These are phyloP conservation scores for Colius striatus DNA, from an alignment of 2,113 vertebrate species.

Conservation along the genomic window DNA sequence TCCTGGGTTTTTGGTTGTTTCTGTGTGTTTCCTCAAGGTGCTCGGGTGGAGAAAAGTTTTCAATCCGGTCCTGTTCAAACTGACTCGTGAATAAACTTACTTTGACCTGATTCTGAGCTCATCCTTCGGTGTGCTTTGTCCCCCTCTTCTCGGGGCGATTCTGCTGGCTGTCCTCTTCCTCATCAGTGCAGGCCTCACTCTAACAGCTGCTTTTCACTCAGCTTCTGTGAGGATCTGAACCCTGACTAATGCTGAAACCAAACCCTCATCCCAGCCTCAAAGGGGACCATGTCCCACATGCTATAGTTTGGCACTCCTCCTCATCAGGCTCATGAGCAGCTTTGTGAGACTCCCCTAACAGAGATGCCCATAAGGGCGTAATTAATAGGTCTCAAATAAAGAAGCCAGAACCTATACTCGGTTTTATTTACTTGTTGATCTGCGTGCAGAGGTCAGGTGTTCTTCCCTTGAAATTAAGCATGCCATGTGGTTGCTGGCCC, in stretches of 20 bases:
- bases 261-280: not conserved
- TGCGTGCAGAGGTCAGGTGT: not conserved
- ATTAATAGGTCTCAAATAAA: not conserved
- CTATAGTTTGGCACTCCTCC: not conserved
- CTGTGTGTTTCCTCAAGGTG: not conserved
- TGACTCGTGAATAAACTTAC: conserved; percentile 52
- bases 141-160: fast-evolving
- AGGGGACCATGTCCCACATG: fast-evolving
- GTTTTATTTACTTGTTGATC: not conserved
- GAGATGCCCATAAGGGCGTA: not conserved
- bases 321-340: not conserved
- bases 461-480: not conserved
- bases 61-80: not conserved
- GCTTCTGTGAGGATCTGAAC: not conserved
- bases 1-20: not conserved
- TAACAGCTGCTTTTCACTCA: not conserved
- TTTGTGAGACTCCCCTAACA: not conserved
- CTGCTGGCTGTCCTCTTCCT: not conserved
- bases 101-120: not conserved
- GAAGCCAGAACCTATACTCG: not conserved
- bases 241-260: not conserved
- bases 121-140: not conserved
- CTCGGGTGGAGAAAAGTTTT: not conserved
- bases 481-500: not conserved
- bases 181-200: not conserved